These are phyloP conservation scores for Perca fluviatilis DNA, from an alignment of 2,113 vertebrate species.

Conservation along the genomic window DNA sequence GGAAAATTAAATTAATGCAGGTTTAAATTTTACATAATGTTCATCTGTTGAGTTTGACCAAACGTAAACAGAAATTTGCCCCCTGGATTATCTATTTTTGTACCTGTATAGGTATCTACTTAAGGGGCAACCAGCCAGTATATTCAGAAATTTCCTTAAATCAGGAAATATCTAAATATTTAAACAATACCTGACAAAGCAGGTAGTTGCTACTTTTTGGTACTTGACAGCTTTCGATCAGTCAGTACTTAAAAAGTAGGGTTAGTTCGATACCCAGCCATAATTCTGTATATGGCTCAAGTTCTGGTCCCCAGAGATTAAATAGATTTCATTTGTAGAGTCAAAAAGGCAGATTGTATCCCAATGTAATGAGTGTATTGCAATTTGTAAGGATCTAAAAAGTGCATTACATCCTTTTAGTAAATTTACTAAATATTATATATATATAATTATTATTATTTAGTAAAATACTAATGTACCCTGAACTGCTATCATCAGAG, in stretches of 20 bases:
- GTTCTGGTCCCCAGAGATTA: background rate
- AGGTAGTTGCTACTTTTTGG: background rate
- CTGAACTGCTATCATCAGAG: slow-evolving; percentile 37
- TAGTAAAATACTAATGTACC: slow-evolving; percentile 37
- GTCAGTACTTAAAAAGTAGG: background rate
- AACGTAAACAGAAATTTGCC: background rate
- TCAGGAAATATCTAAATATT: background rate
- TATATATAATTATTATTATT: too few species aligned
- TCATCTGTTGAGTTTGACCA: background rate
- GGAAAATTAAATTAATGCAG: background rate
- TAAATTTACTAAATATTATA: background rate
- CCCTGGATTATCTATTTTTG: background rate
- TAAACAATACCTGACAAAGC: background rate
- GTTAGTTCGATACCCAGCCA: background rate
- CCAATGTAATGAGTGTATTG: slow-evolving; percentile 24
- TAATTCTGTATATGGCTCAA: background rate
- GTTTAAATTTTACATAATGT: background rate
- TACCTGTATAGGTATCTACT: background rate
- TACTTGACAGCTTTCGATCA: background rate
- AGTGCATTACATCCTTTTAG: slow-evolving; percentile 43
- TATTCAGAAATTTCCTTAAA: background rate
- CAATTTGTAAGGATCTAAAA: slow-evolving; percentile 42
- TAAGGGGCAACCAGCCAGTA: background rate
- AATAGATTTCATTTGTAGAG: background rate
- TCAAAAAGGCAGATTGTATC: slow-evolving; percentile 1